Evolutionary conservation across 2,888 invertebrate genomes (phyloP).

Genomic region (Elysia crispata): DNA sequence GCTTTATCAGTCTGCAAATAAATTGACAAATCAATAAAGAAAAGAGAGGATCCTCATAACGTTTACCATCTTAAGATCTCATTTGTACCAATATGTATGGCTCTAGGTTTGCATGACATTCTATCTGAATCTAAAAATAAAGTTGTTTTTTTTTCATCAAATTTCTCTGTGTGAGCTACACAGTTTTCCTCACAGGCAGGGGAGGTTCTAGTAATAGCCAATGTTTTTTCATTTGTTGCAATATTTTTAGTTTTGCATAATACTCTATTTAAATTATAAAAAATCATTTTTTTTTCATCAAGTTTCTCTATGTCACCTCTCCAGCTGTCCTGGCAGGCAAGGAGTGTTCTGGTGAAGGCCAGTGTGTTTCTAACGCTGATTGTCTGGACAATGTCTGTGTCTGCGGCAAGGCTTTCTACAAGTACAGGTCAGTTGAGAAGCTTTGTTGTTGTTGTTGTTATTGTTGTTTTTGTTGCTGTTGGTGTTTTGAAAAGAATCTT

Average conservation of each 20-base stretch:
- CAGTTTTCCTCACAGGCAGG: constrained; percentile 32
- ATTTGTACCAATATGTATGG: too few species aligned
- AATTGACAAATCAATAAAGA: too few species aligned
- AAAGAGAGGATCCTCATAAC: too few species aligned
- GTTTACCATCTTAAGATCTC: too few species aligned
- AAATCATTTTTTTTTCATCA: background rate
- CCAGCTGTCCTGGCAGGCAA: constrained; percentile 34
- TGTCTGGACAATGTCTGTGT: constrained; percentile 36
- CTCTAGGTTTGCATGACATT: too few species aligned
- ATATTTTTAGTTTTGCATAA: too few species aligned
- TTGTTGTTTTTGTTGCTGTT: too few species aligned
- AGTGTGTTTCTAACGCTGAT: constrained; percentile 43
- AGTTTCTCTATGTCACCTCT: background rate
- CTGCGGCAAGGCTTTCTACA: constrained; percentile 34
- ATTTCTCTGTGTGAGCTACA: background rate
- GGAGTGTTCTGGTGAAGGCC: constrained; percentile 33
- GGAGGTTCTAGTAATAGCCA: constrained; percentile 35
- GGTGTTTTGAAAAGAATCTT: too few species aligned
- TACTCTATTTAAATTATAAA: too few species aligned
- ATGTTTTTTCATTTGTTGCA: too few species aligned
- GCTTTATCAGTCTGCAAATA: too few species aligned
- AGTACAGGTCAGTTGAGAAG: constrained; percentile 38
- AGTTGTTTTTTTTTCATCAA: background rate
- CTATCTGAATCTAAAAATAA: background rate
- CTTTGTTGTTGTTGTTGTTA: background rate